Evolutionary conservation across 2,888 invertebrate species (phyloP).

Genomic region (Stenoptilia bipunctidactyla): DNA sequence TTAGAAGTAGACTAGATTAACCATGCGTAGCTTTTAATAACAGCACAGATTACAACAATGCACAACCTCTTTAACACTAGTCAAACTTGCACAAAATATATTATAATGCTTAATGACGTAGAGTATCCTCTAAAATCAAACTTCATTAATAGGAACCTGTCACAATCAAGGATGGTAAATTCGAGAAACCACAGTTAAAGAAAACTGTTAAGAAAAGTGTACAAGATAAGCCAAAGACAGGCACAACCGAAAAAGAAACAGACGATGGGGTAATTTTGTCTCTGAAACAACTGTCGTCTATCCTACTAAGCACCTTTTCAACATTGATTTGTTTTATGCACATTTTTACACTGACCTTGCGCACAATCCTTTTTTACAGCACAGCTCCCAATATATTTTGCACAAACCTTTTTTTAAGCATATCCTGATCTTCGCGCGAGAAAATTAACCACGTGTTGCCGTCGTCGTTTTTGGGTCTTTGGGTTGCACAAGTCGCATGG

Average conservation of each 20-base stretch:
- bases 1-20: constrained; percentile 21
- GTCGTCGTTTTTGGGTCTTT: background rate
- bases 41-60: constrained; percentile 22
- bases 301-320: background rate
- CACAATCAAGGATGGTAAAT: constrained; percentile 57
- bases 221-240: constrained; percentile 50
- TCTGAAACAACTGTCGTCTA: background rate
- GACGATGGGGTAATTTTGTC: constrained; percentile 45
- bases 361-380: background rate
- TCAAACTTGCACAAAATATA: constrained; percentile 26
- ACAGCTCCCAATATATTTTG: background rate
- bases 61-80: constrained; percentile 39
- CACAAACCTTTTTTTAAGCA: background rate
- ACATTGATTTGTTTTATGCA: constrained; percentile 12
- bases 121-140: constrained; percentile 34
- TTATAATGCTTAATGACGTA: constrained; percentile 29
- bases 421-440: background rate
- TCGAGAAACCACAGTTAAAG: constrained; percentile 60
- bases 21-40: constrained; percentile 25
- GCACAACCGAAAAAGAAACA: constrained; percentile 30
- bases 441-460: background rate
- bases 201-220: constrained; percentile 52
- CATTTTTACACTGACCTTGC: background rate
- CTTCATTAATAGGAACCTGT: constrained; percentile 57
- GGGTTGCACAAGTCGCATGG: constrained; percentile 44